Base-by-base conservation (phyloP, 2,797 vertebrate genomes). In the Siniperca obscura region DNA sequence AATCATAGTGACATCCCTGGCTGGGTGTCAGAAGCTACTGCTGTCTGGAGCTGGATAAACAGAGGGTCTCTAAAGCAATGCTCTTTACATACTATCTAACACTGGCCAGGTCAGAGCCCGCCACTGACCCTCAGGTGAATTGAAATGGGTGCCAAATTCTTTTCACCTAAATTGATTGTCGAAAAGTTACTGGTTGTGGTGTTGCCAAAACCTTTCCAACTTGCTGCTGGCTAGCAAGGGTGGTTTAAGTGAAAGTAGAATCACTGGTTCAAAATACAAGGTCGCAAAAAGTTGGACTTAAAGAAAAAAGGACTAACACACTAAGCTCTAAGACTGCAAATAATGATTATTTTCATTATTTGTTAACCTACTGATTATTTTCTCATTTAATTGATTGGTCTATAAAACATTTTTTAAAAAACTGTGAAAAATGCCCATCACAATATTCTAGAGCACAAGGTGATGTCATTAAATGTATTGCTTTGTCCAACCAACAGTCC, bases 1-100 rank as follows among this genome's bases (percentile, higher is more conserved):
- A 94, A 94, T 95, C 94, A 95, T 83, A 30, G 89, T 92, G 92
- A 92, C 90, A 89, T 87, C 84, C 44, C 91, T 92, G 90, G 93
- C 90, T 80, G 86, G 74, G 83, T 86, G 91, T 92, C 93, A 93
- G 91, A 50, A 68, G 88, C 86, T 71, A 64, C 86, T 75, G 89
- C 87, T 89, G 85, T 87, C 88, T 91, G 86, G 79, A 85, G 86
- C 86, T 76, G 89, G 86, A 91, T 91, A 87, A 92, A 91, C 88
- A 92, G 65, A 71, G 68, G 84, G 86, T 81, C 81, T 89, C 81
- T 55, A 78, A 89, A 80, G 87, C 79, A 72, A 80, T 55, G 86
- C 83, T 81, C 83, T 87, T 86, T 83, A 86, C 30, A 30, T 30
- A 30, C 30, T 30, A 30, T 30, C 30, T 30, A 90, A 91, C 76